These are phyloP conservation scores for Ailurus styani DNA, from an alignment of 2,113 vertebrate species.

Conservation along the genomic window DNA sequence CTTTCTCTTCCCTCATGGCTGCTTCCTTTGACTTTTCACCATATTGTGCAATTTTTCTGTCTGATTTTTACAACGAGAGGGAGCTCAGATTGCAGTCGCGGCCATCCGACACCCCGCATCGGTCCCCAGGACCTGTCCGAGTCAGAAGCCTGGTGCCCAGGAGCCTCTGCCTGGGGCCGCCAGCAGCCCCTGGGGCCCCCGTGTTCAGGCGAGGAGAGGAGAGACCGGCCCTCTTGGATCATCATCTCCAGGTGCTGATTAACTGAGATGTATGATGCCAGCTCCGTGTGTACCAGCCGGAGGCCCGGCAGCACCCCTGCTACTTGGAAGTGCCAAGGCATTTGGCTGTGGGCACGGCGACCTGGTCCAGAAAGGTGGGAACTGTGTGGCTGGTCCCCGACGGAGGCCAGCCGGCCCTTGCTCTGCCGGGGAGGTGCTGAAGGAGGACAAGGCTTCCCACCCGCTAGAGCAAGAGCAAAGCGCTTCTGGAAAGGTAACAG, in stretches of 20 bases:
- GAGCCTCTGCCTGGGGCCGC: background rate
- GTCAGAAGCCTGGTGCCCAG: background rate
- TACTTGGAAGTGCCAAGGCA: background rate
- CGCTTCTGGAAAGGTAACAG: background rate
- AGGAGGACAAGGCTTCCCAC: background rate
- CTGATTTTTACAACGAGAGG: conserved; percentile 43
- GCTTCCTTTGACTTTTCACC: background rate
- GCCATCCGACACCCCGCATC: background rate
- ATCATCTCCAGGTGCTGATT: conserved; percentile 56
- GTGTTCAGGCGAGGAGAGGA: background rate
- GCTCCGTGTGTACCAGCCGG: accelerated
- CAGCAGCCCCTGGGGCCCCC: background rate
- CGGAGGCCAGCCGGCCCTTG: background rate
- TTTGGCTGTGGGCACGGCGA: background rate
- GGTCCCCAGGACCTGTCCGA: background rate
- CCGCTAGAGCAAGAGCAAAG: background rate
- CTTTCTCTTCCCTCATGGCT: background rate
- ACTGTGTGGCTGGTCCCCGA: background rate
- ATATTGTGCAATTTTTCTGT: conserved; percentile 43
- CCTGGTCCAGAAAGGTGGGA: background rate
- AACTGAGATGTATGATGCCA: conserved; percentile 8
- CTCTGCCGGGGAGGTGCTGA: background rate
- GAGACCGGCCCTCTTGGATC: background rate
- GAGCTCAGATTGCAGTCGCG: background rate
- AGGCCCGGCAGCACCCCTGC: background rate